Evolutionary conservation across 92 coral and sea anemone genomes (phyloP), one percentile per base, ranked within the genome.

Genomic region (Metridium senile): DNA sequence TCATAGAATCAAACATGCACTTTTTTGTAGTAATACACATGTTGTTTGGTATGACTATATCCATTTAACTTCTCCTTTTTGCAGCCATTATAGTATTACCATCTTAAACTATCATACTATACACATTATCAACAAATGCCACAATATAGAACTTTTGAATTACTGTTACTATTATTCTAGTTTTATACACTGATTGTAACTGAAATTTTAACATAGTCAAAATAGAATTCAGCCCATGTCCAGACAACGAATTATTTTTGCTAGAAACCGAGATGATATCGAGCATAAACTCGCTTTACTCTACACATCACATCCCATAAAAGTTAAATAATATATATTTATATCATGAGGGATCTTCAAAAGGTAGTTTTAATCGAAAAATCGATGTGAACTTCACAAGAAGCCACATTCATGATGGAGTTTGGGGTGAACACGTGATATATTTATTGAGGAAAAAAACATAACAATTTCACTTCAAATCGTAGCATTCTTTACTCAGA

Each of bases 351-450:
- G 49, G 49, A n/a, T n/a, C n/a, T 39, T 4, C 8, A 13, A 39
- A 39, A 39, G 49, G 49, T 6, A 39, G 49, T 13, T 39, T 39
- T 39, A 6, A 39, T 39, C 49, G 13, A 39, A 4, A 39, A 13
- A 39, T 39, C 13, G 13, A 4, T 13, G 6, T 46, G 11, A 65
- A 26, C 46, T 65, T 65, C 29, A 19, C 39, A 19, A 28, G 29
- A 28, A 71, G 64, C 64, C 63, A 52, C 34, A 29, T 71, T 54
- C 63, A 53, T 19, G 39, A 49, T 51, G 1, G 25, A 2, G 29
- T 28, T 22, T 58, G 11, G 23, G 32, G 30, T 58, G 45, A 46
- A 59, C 78, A 73, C 76, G 78, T 73, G 76, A 73, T 34, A 73
- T 31, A 30, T 72, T 73, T 33, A 58, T 58, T 33, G 25, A 33